These are phyloP conservation scores for Lanius ludovicianus DNA, from an alignment of 2,113 vertebrate genomes.

Conservation along the genomic window DNA sequence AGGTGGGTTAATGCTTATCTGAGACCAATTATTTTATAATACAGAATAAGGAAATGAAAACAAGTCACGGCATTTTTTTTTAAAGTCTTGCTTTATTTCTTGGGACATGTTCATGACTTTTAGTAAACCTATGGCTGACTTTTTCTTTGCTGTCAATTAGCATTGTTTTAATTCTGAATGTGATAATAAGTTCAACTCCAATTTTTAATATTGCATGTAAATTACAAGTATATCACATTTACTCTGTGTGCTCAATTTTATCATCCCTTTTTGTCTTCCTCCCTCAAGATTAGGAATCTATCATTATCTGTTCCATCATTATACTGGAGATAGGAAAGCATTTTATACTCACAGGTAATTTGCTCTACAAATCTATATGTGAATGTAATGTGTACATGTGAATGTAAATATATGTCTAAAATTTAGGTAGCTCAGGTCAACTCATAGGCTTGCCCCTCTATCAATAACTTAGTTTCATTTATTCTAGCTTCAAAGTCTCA, in stretches of 20 bases:
- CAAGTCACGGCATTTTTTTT: not conserved
- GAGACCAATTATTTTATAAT: not conserved
- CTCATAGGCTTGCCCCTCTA: not conserved
- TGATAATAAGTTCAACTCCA: not conserved
- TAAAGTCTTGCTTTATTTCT: not conserved
- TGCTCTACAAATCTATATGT: not conserved
- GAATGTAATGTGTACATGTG: not conserved
- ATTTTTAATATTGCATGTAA: not conserved
- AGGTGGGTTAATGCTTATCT: not conserved
- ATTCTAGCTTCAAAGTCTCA: not conserved
- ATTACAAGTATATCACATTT: not conserved
- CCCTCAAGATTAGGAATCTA: not conserved
- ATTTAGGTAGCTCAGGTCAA: not conserved
- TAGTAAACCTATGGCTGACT: not conserved
- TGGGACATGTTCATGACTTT: not conserved
- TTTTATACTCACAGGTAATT: not conserved
- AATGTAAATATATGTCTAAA: not conserved
- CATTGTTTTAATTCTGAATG: not conserved
- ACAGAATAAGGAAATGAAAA: not conserved
- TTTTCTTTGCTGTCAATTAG: not conserved
- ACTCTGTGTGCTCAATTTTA: not conserved
- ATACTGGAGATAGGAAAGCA: not conserved
- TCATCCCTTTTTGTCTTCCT: not conserved
- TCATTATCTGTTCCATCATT: not conserved
- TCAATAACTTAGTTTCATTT: not conserved